phyloP scores from a whole-genome alignment of 1,140 invertebrate genomes.

The Cotesia chilonis region DNA sequence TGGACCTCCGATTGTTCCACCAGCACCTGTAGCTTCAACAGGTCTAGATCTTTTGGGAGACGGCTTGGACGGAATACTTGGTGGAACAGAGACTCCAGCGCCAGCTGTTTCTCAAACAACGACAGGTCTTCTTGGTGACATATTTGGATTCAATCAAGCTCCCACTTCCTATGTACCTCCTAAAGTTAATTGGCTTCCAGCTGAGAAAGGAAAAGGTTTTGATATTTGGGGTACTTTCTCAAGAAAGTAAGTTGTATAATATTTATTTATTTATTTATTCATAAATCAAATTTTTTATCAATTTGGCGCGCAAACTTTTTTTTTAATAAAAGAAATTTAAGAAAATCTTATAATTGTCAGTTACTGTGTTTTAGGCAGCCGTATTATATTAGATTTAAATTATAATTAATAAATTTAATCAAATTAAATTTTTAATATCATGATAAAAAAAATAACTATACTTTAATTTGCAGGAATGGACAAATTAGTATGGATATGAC shows the following conservation, averaged over 20 bases:
- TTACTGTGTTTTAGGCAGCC: too few relatives aligned
- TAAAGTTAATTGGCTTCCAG: slow-evolving; percentile 91
- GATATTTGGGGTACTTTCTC: slow-evolving; percentile 97
- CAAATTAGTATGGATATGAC: slow-evolving; percentile 96
- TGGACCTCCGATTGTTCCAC: slow-evolving; percentile 65
- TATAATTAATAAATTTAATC: too few relatives aligned
- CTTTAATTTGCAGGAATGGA: slow-evolving; percentile 70
- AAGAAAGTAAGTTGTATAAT: slow-evolving; percentile 68
- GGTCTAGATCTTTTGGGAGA: slow-evolving; percentile 85
- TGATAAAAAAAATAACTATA: too few relatives aligned
- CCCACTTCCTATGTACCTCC: slow-evolving; percentile 78
- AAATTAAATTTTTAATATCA: too few relatives aligned
- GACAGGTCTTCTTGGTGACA: slow-evolving; percentile 85
- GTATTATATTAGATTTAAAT: too few relatives aligned
- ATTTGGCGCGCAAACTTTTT: too few relatives aligned
- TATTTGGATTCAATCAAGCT: slow-evolving; percentile 82
- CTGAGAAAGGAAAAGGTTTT: slow-evolving; percentile 96
- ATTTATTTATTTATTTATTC: not conserved
- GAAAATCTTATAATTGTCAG: too few relatives aligned
- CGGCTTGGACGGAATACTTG: slow-evolving; percentile 57
- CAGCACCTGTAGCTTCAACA: slow-evolving; percentile 59
- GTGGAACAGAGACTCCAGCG: slow-evolving; percentile 56
- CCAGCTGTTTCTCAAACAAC: slow-evolving; percentile 65
- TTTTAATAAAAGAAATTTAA: too few relatives aligned
- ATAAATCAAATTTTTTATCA: too few relatives aligned